Conservation (phyloP, 2,888 invertebrate species). For the Amorpha juglandis region DNA sequence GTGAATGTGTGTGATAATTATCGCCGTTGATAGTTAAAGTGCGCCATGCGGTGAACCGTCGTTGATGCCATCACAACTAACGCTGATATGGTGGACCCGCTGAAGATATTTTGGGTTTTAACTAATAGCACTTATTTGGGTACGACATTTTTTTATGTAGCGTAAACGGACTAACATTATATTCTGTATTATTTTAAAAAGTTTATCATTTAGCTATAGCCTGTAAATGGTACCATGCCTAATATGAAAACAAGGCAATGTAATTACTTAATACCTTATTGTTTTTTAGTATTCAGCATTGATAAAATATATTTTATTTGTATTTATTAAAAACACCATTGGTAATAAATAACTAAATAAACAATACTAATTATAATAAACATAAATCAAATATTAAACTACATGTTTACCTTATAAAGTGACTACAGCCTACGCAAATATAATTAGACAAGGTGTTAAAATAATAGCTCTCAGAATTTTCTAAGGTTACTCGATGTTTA, state of each 20-base stretch:
- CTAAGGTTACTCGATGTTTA: too few species aligned
- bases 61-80: slow-evolving; percentile 59
- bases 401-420: too few species aligned
- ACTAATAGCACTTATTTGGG: slow-evolving; percentile 93
- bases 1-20: slow-evolving; percentile 54
- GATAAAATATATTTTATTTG: neutral
- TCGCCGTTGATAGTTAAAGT: slow-evolving; percentile 60
- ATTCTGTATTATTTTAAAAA: too few species aligned
- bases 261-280: neutral
- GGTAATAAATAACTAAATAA: too few species aligned
- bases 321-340: too few species aligned
- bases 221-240: too few species aligned
- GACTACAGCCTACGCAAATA: too few species aligned
- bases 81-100: slow-evolving; percentile 90
- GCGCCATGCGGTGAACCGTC: slow-evolving; percentile 79
- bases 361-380: too few species aligned
- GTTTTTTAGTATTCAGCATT: neutral
- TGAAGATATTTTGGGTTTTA: slow-evolving; percentile 93
- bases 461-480: too few species aligned
- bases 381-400: too few species aligned
- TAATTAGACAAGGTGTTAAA: too few species aligned
- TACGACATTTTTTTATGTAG: slow-evolving; percentile 63
- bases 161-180: neutral
- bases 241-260: neutral
- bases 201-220: too few species aligned